Percentiles rank a stretch among this genome's conserved stretches.
phyloP scores from a whole-genome alignment of 2,888 invertebrate species.

The Bursaphelenchus okinawaensis region DNA sequence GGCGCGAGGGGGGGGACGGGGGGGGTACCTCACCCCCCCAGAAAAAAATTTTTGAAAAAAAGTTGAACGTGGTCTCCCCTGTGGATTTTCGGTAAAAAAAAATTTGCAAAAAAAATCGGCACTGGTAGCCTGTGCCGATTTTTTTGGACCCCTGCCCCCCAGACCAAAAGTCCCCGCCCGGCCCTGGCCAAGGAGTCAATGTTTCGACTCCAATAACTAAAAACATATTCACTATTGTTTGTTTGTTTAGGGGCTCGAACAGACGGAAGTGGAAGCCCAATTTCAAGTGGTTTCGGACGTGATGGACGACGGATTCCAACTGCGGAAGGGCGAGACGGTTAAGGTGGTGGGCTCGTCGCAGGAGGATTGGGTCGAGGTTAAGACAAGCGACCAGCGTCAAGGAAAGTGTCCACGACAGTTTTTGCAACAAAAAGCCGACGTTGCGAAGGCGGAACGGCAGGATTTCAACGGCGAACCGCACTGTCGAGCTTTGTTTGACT shows the following conservation, averaged over 20 bases:
- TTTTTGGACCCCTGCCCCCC: too few species aligned
- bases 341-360: slow-evolving; percentile 1
- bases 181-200: too few species aligned
- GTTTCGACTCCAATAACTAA: too few species aligned
- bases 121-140: too few species aligned
- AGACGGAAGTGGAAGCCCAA: background rate
- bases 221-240: too few species aligned
- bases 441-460: background rate
- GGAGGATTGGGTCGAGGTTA: slow-evolving; percentile 18
- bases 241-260: background rate
- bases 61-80: too few species aligned
- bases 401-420: slow-evolving; percentile 15
- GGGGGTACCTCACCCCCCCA: too few species aligned
- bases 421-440: background rate
- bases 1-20: too few species aligned
- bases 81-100: too few species aligned
- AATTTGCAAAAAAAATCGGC: too few species aligned
- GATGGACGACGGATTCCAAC: slow-evolving; percentile 3
- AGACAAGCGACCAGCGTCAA: slow-evolving; percentile 10
- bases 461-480: slow-evolving; percentile 15
- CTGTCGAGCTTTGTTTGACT: slow-evolving; percentile 29
- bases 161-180: too few species aligned
- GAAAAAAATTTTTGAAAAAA: too few species aligned
- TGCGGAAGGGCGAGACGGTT: slow-evolving; percentile 17
- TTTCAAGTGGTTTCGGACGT: slow-evolving; percentile 9